phyloP scores from a whole-genome alignment of 1,140 invertebrate species.

The Scaptomyza pallida region DNA sequence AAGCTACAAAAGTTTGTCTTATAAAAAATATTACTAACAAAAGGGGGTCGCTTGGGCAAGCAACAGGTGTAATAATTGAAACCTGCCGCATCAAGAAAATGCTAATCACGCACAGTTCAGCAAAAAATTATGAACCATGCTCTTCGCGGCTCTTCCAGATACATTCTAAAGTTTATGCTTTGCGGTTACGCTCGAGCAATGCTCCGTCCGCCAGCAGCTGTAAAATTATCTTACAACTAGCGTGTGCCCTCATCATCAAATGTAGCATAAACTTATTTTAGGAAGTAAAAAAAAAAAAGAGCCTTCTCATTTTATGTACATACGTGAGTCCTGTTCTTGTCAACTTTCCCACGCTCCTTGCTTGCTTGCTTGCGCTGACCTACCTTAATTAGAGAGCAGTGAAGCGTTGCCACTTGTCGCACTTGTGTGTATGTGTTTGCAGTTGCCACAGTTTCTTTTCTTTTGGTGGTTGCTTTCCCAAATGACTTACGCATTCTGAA shows the following conservation, averaged over 20 bases:
- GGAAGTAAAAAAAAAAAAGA: no score
- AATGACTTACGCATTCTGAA: slow-evolving; percentile 73
- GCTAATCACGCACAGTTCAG: slow-evolving; percentile 62
- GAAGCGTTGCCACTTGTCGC: slow-evolving; percentile 66
- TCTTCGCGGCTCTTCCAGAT: slow-evolving; percentile 4
- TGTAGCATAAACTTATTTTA: no score
- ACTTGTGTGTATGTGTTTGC: slow-evolving; percentile 34
- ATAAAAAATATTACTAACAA: slow-evolving; percentile 51
- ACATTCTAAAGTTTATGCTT: slow-evolving; percentile 43
- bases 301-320: slow-evolving; percentile 11
- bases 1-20: slow-evolving; percentile 41
- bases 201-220: slow-evolving; percentile 60
- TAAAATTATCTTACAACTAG: slow-evolving; percentile 65
- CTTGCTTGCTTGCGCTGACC: slow-evolving; percentile 47
- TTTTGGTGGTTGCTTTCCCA: slow-evolving; percentile 40
- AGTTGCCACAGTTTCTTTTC: slow-evolving; percentile 23
- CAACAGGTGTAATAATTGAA: slow-evolving; percentile 82
- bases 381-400: slow-evolving; percentile 64
- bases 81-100: slow-evolving; percentile 59
- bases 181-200: slow-evolving; percentile 63
- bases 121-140: slow-evolving; percentile 32
- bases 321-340: not conserved
- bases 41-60: slow-evolving; percentile 41
- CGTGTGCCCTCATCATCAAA: slow-evolving; percentile 11
- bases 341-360: slow-evolving; percentile 61